phyloP scores from a whole-genome alignment of 2,113 vertebrate genomes.

The Chamaetylas fuelleborni region DNA sequence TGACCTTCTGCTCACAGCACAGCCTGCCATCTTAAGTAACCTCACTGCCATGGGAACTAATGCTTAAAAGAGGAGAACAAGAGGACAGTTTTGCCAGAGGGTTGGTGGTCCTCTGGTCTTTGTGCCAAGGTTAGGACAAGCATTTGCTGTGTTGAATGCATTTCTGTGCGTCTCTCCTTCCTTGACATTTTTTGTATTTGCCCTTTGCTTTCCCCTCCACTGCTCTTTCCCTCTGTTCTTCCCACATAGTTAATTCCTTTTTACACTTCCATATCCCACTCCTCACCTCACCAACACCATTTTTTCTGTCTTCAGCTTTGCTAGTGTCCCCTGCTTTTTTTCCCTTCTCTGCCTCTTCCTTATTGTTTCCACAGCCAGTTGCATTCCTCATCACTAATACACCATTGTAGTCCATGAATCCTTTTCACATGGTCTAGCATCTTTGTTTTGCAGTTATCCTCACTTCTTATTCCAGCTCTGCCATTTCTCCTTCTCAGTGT shows the following conservation, averaged over 20 bases:
- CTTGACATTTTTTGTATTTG: neutral
- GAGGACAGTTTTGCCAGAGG: neutral
- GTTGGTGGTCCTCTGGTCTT: neutral
- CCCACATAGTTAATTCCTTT: neutral
- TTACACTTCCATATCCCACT: neutral
- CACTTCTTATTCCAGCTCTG: neutral
- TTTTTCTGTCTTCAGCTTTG: neutral
- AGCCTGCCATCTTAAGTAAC: neutral
- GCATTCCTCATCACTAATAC: neutral
- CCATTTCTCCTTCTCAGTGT: neutral
- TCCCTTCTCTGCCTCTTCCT: neutral
- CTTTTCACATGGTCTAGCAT: neutral
- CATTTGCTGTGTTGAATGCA: neutral
- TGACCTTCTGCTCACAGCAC: neutral
- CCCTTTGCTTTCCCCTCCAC: neutral
- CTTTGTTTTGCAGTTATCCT: neutral
- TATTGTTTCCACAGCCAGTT: neutral
- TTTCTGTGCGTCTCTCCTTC: accelerated
- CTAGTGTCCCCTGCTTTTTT: neutral
- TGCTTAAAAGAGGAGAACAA: neutral
- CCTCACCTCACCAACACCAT: neutral
- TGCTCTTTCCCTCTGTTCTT: neutral
- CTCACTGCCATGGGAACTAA: neutral
- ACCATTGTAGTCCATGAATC: neutral
- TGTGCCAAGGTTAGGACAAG: neutral